Evolutionary conservation across 2,113 vertebrate genomes (phyloP).

Genomic region (Psettodes erumei): DNA sequence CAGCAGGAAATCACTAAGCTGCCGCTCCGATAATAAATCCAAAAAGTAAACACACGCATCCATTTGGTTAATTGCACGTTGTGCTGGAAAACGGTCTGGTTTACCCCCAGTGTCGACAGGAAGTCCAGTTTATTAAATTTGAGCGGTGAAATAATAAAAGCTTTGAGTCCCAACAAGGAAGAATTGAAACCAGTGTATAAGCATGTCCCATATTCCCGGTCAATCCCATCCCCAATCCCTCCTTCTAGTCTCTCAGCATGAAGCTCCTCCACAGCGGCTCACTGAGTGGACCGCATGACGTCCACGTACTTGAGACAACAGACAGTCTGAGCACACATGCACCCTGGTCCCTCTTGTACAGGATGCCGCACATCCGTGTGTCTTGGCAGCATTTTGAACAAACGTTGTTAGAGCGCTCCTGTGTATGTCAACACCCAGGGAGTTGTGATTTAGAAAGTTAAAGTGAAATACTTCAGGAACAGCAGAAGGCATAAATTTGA

Average conservation of each 20-base stretch:
- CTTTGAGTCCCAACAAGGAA: background rate
- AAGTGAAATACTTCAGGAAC: background rate
- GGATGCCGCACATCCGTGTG: background rate
- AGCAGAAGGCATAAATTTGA: slow-evolving; percentile 53
- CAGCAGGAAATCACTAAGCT: slow-evolving; percentile 14
- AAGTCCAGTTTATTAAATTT: background rate
- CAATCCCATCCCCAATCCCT: background rate
- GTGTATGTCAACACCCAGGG: background rate
- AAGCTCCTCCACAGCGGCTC: background rate
- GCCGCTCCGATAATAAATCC: background rate
- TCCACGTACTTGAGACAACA: background rate
- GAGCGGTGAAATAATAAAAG: background rate
- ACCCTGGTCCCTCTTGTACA: background rate
- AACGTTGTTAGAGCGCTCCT: background rate
- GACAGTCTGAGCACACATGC: background rate
- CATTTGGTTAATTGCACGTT: background rate
- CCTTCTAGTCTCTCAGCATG: too few relatives aligned
- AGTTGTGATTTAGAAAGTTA: background rate
- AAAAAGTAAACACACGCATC: background rate
- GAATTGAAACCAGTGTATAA: background rate
- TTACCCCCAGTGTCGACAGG: background rate
- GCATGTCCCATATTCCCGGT: too few relatives aligned
- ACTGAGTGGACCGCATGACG: background rate
- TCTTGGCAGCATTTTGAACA: background rate
- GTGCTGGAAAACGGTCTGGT: background rate